phyloP scores from a whole-genome alignment of 2,113 vertebrate genomes.

The Loxodonta africana region DNA sequence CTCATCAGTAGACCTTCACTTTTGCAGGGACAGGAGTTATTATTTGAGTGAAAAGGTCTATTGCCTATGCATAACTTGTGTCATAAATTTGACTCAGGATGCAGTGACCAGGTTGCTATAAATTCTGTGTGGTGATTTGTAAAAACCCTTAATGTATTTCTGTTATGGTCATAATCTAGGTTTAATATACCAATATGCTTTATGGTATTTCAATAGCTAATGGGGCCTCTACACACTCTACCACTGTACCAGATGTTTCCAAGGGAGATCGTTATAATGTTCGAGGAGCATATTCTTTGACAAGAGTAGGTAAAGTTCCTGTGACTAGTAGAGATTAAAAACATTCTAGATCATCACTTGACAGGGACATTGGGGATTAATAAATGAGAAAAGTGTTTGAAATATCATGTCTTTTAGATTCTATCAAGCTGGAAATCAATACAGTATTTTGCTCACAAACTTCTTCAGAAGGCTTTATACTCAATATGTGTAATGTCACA shows the following conservation, averaged over 20 bases:
- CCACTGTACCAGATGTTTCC: background rate
- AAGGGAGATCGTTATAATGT: background rate
- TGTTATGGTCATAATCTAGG: background rate
- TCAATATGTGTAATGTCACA: background rate
- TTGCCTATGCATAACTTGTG: background rate
- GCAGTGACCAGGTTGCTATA: background rate
- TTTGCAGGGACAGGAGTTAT: background rate
- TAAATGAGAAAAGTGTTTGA: background rate
- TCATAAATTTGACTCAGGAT: background rate
- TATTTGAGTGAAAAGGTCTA: background rate
- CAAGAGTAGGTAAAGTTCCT: background rate
- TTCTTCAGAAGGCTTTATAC: background rate
- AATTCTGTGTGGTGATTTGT: background rate
- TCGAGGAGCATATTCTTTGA: background rate
- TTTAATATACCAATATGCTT: background rate
- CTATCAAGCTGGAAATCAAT: background rate
- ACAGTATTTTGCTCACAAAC: background rate
- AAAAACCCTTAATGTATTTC: background rate
- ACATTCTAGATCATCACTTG: background rate
- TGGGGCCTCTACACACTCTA: background rate
- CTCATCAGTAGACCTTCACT: background rate
- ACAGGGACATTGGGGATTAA: background rate
- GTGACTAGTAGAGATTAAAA: background rate
- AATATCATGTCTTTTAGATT: constrained; percentile 2
- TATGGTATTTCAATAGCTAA: background rate